Base-by-base conservation (phyloP, 2,888 invertebrate genomes). In the Diachrysia chrysitis region DNA sequence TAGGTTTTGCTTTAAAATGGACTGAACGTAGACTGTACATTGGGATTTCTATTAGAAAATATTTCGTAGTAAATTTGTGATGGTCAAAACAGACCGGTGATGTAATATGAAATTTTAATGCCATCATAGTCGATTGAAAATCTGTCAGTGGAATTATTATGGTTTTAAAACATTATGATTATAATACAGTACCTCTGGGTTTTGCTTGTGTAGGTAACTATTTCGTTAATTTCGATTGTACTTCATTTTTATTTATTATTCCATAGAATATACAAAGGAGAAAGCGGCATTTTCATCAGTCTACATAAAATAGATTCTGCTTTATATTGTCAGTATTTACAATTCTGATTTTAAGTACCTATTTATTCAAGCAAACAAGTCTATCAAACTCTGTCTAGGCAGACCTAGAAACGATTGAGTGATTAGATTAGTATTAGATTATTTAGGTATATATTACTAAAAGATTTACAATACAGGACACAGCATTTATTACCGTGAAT, bases 281-380 rank as follows among this genome's bases (percentile, higher is more conserved):
- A 42, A 42, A 42, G 42, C 42, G 0, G 16, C n/a, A 5, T 42
- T 42, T n/a, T 14, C n/a, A 5, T n/a, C 6, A 7, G 42, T 16
- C 42, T n/a, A 42, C n/a, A 42, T 42, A 42, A 42, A n/a, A 37
- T 37, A 42, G 7, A n/a, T 42, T 42, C n/a, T 42, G n/a, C 1
- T 2, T 32, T 32, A 32, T 32, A 32, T 32, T 10, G 32, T 10
- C 7, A 1, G 32, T 32, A 32, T 32, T 32, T 32, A 32, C 32
- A 32, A 32, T 32, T 32, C 32, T 32, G 42, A 42, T 42, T 42
- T 37, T 6, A 42, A 42, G 42, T n/a, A n/a, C 5, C n/a, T 42
- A 42, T 42, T 42, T 42, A 42, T 42, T 42, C n/a, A n/a, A 42
- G n/a, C 42, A 42, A 42, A 42, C 42, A 42, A 42, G 42, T 42